A percentile compares a stretch with the other conserved stretches of the same genome.
phyloP scores from a whole-genome alignment of 2,888 invertebrate genomes.

The Tenthredo notha region DNA sequence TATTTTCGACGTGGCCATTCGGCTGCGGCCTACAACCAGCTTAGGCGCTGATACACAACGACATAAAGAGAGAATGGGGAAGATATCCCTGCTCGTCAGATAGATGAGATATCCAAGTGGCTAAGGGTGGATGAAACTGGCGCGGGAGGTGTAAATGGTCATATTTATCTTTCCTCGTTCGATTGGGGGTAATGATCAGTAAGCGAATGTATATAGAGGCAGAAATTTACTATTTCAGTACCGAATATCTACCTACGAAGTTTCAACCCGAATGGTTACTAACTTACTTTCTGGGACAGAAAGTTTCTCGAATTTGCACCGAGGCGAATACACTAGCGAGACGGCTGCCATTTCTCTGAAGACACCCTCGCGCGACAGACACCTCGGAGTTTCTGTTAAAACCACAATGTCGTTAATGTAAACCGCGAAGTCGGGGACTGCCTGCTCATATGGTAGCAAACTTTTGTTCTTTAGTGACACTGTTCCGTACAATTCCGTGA shows the following conservation, averaged over 20 bases:
- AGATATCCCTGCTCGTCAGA: slow-evolving; percentile 8
- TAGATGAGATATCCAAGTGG: background rate
- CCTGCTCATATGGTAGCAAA: slow-evolving; percentile 27
- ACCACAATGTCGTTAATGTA: slow-evolving; percentile 51
- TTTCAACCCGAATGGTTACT: slow-evolving; percentile 30
- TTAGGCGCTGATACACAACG: background rate
- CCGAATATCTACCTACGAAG: slow-evolving; percentile 5
- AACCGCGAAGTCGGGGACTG: slow-evolving; percentile 26
- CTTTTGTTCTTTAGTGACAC: slow-evolving; percentile 43
- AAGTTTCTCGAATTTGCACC: slow-evolving; percentile 41
- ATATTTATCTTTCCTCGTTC: background rate
- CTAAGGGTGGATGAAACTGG: background rate
- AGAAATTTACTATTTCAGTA: slow-evolving; percentile 10
- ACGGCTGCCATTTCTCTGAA: slow-evolving; percentile 35
- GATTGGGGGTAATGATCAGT: slow-evolving; percentile 30
- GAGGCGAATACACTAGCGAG: slow-evolving; percentile 11
- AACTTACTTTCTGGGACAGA: slow-evolving; percentile 29
- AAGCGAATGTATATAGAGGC: background rate
- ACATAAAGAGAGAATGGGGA: background rate
- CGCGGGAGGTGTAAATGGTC: background rate
- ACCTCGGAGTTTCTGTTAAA: slow-evolving; percentile 42
- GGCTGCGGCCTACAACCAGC: background rate
- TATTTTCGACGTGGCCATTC: background rate
- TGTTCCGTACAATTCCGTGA: slow-evolving; percentile 4
- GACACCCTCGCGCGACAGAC: slow-evolving; percentile 34